A percentile compares a stretch with the other conserved stretches of the same genome.
Evolutionary conservation across 2,888 invertebrate species (phyloP).

Genomic region (Spisula solida): DNA sequence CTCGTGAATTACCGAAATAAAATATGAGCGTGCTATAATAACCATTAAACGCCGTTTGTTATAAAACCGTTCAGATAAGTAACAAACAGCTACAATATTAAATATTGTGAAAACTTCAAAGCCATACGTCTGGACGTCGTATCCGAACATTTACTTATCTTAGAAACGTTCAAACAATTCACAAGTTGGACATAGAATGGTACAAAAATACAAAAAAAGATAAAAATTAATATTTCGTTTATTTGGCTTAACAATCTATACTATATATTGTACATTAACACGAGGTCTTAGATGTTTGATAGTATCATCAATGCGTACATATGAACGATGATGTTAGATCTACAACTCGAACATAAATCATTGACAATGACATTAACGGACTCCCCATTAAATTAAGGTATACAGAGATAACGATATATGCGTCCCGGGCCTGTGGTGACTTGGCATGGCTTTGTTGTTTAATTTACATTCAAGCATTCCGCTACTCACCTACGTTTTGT

Average conservation of each 20-base stretch:
- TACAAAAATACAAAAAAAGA: neutral
- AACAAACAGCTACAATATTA: no score
- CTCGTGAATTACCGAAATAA: no score
- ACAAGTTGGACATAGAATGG: neutral
- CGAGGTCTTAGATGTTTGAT: neutral
- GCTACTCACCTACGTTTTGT: neutral
- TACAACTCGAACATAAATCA: neutral
- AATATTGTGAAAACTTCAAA: no score
- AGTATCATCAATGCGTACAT: slow-evolving; percentile 7
- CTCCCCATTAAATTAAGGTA: slow-evolving; percentile 24
- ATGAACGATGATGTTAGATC: slow-evolving; percentile 13
- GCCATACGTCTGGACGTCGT: no score
- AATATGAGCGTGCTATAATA: no score
- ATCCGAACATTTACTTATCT: neutral
- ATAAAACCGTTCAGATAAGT: no score
- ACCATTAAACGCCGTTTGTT: no score
- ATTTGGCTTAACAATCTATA: neutral
- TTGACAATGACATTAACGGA: slow-evolving; percentile 19
- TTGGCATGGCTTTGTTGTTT: slow-evolving; percentile 20
- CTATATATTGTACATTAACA: slow-evolving; percentile 8
- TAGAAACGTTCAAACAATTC: neutral
- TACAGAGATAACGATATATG: neutral
- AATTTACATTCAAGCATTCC: slow-evolving; percentile 13
- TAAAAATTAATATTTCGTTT: neutral
- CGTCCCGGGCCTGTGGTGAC: neutral